phyloP scores from a whole-genome alignment of 2,888 invertebrate genomes.

The Drosophila prostipennis region DNA sequence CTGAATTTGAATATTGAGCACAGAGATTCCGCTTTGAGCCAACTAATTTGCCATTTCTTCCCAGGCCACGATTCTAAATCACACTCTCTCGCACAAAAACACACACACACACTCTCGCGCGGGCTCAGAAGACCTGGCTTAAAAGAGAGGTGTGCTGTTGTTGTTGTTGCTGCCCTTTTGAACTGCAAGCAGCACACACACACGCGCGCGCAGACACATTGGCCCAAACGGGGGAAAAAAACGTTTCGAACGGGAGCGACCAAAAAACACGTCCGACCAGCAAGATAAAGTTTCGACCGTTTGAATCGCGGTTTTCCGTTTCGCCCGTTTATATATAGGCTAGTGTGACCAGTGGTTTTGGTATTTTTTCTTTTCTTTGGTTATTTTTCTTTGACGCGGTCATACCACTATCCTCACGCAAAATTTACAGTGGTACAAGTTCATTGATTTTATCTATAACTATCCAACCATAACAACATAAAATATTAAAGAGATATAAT shows the following conservation, averaged over 20 bases:
- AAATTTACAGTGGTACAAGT: no score
- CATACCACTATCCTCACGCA: background rate
- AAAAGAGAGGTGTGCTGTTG: slow-evolving; percentile 50
- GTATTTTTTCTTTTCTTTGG: no score
- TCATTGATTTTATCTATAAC: no score
- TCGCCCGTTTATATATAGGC: background rate
- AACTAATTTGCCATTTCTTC: slow-evolving; percentile 36
- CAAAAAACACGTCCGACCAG: slow-evolving; percentile 5
- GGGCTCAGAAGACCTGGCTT: slow-evolving; percentile 53
- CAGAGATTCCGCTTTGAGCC: slow-evolving; percentile 46
- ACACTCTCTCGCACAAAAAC: slow-evolving; percentile 34
- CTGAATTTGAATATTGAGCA: slow-evolving; percentile 68
- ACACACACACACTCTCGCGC: slow-evolving; percentile 18
- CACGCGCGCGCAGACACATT: slow-evolving; percentile 59
- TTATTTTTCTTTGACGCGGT: background rate
- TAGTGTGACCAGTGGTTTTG: background rate
- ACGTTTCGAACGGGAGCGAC: slow-evolving; percentile 32
- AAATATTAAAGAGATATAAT: no score
- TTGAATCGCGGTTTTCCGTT: background rate
- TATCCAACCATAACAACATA: no score
- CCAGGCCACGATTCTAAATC: slow-evolving; percentile 49
- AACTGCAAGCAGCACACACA: slow-evolving; percentile 66
- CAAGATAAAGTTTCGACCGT: slow-evolving; percentile 4
- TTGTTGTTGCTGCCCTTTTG: slow-evolving; percentile 67
- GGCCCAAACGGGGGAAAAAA: slow-evolving; percentile 61